phyloP scores from a whole-genome alignment of 1,140 invertebrate species.

The Stenopsyche tienmushanensis region DNA sequence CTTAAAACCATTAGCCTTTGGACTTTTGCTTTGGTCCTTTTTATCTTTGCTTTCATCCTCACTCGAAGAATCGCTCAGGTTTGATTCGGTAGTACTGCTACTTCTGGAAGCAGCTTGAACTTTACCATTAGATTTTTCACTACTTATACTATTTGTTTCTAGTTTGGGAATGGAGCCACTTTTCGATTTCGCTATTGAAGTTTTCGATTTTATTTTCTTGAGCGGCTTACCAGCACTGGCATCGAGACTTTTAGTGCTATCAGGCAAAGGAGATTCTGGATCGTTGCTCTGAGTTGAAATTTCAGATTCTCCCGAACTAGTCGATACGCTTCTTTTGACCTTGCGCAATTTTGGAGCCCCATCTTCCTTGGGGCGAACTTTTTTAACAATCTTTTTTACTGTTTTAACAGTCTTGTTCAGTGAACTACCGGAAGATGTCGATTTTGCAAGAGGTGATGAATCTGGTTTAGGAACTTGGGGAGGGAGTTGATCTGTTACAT shows the following conservation, averaged over 20 bases:
- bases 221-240: constrained; percentile 42
- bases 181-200: constrained; percentile 45
- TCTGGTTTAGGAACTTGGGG: constrained; percentile 62
- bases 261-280: constrained; percentile 3
- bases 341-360: constrained; percentile 47
- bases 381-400: constrained; percentile 32
- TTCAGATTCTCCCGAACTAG: constrained; percentile 58
- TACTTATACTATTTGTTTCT: constrained; percentile 3
- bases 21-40: constrained; percentile 39
- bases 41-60: constrained; percentile 53
- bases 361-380: constrained; percentile 55
- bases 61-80: constrained; percentile 50
- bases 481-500: constrained; percentile 55
- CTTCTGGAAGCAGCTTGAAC: background rate
- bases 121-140: background rate
- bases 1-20: constrained; percentile 40
- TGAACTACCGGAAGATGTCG: constrained; percentile 50
- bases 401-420: constrained; percentile 50
- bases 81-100: constrained; percentile 49
- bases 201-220: constrained; percentile 29
- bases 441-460: constrained; percentile 51
- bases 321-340: constrained; percentile 54
- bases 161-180: constrained; percentile 36
- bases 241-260: background rate
- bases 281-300: constrained; percentile 26